These are phyloP conservation scores for Gymnosoma rotundatum DNA, from an alignment of 2,888 invertebrate species.

Conservation along the genomic window DNA sequence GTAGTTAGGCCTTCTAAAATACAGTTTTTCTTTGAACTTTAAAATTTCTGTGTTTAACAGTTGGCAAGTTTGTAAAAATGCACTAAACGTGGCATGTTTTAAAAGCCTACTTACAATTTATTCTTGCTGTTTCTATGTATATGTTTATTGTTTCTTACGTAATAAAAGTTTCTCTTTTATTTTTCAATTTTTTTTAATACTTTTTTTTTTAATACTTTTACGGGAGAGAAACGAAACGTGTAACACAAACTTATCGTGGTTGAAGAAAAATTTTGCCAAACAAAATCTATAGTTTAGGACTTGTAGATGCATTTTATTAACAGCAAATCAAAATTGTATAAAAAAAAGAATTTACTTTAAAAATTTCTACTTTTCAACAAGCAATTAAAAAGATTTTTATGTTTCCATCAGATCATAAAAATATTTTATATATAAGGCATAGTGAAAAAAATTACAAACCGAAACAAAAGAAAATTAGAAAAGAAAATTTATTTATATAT, in stretches of 20 bases:
- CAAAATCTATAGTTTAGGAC: slow-evolving; percentile 6
- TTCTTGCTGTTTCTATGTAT: background rate
- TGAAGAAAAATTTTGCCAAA: slow-evolving; percentile 28
- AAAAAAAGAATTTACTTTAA: background rate
- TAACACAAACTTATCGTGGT: slow-evolving; percentile 14
- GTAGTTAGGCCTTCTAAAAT: too few relatives aligned
- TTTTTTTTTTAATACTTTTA: too few relatives aligned
- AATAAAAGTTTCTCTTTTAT: background rate
- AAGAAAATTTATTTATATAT: too few relatives aligned
- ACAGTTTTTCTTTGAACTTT: too few relatives aligned
- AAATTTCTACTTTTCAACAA: background rate
- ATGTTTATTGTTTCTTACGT: background rate
- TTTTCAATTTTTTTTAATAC: background rate
- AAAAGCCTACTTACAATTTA: background rate
- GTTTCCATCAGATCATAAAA: too few relatives aligned
- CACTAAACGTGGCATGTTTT: background rate
- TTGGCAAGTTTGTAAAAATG: slow-evolving; percentile 18
- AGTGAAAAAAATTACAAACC: too few relatives aligned
- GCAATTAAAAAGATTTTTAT: too few relatives aligned
- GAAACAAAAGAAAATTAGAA: too few relatives aligned
- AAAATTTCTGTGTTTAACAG: background rate
- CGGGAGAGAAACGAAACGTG: background rate
- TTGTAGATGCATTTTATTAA: slow-evolving; percentile 10
- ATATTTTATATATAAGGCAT: too few relatives aligned
- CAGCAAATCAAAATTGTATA: background rate